Percentiles rank a stretch among this genome's conserved stretches.
Evolutionary conservation across 2,113 vertebrate genomes (phyloP).

Genomic region (Fregetta grallaria): DNA sequence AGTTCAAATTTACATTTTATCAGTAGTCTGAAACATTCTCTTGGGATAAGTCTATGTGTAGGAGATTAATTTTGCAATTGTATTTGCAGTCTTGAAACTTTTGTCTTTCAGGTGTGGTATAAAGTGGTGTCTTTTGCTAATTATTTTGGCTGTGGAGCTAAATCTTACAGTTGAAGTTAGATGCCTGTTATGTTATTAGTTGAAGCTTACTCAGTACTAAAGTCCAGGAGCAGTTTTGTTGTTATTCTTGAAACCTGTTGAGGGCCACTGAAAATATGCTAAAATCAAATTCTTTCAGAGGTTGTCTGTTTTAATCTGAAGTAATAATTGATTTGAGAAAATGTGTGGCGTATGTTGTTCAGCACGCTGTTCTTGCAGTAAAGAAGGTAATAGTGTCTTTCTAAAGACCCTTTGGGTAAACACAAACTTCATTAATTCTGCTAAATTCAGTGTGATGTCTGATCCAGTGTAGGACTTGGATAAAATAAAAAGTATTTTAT

Average conservation of each 20-base stretch:
- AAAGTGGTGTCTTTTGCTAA: not conserved
- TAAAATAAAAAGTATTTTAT: not conserved
- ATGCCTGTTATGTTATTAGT: not conserved
- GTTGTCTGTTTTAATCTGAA: not conserved
- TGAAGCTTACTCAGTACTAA: not conserved
- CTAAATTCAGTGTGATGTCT: not conserved
- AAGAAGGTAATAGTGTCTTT: not conserved
- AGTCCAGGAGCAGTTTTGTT: not conserved
- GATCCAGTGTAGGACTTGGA: not conserved
- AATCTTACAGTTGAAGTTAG: not conserved
- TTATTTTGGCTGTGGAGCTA: not conserved
- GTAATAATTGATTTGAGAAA: not conserved
- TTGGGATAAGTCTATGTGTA: not conserved
- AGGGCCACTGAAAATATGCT: not conserved
- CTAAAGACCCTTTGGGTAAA: not conserved
- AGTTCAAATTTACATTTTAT: not conserved
- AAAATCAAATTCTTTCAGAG: not conserved
- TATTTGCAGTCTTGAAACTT: not conserved
- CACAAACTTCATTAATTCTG: not conserved
- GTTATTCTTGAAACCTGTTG: not conserved
- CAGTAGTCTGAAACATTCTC: not conserved
- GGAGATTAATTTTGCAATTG: not conserved
- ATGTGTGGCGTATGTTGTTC: not conserved
- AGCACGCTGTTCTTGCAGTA: not conserved
- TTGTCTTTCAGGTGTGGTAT: not conserved